A percentile compares a stretch with the other conserved stretches of the same genome.
Evolutionary conservation across 2,113 vertebrate species (phyloP).

Genomic region (Pimephales promelas): DNA sequence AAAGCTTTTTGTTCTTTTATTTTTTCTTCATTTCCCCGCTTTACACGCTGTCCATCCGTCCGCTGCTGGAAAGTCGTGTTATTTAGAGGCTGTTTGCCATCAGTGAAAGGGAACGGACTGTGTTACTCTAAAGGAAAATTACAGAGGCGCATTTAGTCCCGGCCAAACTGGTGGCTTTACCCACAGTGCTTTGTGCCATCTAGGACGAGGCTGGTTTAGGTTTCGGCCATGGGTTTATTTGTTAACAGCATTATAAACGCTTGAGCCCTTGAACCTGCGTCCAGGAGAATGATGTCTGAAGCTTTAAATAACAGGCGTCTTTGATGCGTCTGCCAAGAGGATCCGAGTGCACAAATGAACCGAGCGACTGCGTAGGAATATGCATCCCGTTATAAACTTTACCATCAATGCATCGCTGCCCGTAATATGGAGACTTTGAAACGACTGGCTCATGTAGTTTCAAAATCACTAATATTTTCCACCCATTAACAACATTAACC

Average conservation of each 20-base stretch:
- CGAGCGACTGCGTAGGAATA: neutral
- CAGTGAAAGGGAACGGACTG: conserved; percentile 46
- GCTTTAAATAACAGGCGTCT: conserved; percentile 31
- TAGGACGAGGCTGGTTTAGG: conserved; percentile 41
- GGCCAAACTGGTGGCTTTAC: conserved; percentile 58
- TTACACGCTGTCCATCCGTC: conserved; percentile 36
- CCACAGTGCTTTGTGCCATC: conserved; percentile 56
- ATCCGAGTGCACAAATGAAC: neutral
- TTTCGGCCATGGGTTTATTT: conserved; percentile 46
- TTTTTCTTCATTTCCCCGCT: conserved; percentile 6
- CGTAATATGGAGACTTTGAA: neutral
- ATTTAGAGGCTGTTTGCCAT: conserved; percentile 57
- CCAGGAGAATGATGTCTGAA: conserved; percentile 32
- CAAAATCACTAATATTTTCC: conserved; percentile 1
- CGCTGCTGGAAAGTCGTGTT: conserved; percentile 36
- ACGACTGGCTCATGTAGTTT: neutral
- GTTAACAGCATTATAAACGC: conserved; percentile 38
- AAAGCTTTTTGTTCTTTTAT: conserved; percentile 28
- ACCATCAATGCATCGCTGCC: neutral
- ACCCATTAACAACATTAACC: neutral
- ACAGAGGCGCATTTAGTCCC: conserved; percentile 60
- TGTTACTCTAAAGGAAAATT: conserved; percentile 54
- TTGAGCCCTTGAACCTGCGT: conserved; percentile 41
- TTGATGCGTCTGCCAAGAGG: conserved; percentile 25
- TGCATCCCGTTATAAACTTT: neutral